Percentiles rank a stretch among this genome's conserved stretches.
Conservation (phyloP, 2,797 vertebrate genomes). For the Acanthurus lineatus region DNA sequence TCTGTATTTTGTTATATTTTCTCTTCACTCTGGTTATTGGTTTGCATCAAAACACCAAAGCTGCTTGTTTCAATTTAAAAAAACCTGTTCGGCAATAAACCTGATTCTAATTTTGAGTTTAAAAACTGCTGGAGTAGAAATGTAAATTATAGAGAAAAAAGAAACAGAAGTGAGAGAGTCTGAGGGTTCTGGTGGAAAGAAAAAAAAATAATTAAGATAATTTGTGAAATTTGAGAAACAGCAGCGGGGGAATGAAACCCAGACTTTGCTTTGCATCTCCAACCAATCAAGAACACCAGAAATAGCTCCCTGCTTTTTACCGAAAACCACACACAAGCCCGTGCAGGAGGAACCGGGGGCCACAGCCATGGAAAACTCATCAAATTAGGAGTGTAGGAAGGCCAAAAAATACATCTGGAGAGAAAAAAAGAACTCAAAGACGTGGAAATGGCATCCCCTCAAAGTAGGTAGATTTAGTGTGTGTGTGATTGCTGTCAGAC, state of each 20-base stretch:
- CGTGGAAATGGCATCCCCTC: conserved; percentile 17
- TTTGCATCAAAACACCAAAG: too few relatives aligned
- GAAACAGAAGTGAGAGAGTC: neutral
- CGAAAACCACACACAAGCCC: conserved; percentile 64
- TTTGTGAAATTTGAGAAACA: conserved; percentile 60
- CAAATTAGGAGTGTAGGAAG: conserved; percentile 63
- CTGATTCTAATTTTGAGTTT: neutral
- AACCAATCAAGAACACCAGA: conserved; percentile 58
- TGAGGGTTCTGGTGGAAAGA: neutral
- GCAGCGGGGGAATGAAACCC: conserved; percentile 48
- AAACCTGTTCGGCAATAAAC: too few relatives aligned
- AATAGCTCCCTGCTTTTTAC: conserved; percentile 44
- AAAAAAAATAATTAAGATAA: neutral
- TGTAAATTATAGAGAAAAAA: neutral
- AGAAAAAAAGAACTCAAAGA: conserved; percentile 11
- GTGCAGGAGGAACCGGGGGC: conserved; percentile 46
- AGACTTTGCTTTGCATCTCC: conserved; percentile 58
- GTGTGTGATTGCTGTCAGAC: conserved; percentile 60
- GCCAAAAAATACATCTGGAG: conserved; percentile 40
- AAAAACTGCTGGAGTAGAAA: neutral
- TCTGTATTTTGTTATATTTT: too few relatives aligned
- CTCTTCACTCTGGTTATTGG: too few relatives aligned
- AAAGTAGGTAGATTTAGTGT: conserved; percentile 48
- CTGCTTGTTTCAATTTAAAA: too few relatives aligned
- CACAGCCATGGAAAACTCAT: conserved; percentile 71